A percentile compares a stretch with the other conserved stretches of the same genome.
Evolutionary conservation across 2,888 invertebrate genomes (phyloP).

Genomic region (Pocota personata): DNA sequence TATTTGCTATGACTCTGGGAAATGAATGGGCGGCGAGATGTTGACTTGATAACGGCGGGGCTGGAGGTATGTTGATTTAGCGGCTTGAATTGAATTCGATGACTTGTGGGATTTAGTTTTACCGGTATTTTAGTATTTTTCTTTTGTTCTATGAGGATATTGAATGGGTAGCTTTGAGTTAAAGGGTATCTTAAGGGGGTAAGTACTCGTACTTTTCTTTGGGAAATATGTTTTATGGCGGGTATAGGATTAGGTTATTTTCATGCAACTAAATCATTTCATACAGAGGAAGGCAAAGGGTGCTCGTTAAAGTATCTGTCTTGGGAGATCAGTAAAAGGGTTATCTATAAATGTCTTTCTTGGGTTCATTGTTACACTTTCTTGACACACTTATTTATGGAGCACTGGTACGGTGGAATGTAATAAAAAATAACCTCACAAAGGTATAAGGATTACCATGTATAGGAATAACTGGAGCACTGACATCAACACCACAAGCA

Average conservation of each 20-base stretch:
- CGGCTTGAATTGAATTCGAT: constrained; percentile 22
- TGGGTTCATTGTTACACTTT: too few species aligned
- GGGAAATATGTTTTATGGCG: neutral
- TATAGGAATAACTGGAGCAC: too few species aligned
- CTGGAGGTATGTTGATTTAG: neutral
- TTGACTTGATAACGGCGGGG: neutral
- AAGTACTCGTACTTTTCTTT: too few species aligned
- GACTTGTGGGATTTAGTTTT: constrained; percentile 12
- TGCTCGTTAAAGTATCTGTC: too few species aligned
- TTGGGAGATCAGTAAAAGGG: too few species aligned
- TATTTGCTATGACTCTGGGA: neutral
- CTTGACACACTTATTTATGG: too few species aligned
- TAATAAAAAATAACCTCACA: too few species aligned
- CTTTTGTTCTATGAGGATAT: neutral
- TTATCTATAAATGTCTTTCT: too few species aligned
- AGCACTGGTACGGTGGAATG: too few species aligned
- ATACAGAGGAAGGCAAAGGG: neutral
- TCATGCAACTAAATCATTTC: neutral
- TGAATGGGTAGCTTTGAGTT: neutral
- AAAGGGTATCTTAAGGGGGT: neutral
- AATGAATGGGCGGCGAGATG: neutral
- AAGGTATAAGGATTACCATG: too few species aligned
- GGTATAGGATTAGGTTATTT: neutral
- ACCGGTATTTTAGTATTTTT: neutral
- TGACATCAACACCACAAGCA: too few species aligned